These are phyloP conservation scores for Tarsius wallacei DNA, from an alignment of 2,797 vertebrate species.

Conservation along the genomic window DNA sequence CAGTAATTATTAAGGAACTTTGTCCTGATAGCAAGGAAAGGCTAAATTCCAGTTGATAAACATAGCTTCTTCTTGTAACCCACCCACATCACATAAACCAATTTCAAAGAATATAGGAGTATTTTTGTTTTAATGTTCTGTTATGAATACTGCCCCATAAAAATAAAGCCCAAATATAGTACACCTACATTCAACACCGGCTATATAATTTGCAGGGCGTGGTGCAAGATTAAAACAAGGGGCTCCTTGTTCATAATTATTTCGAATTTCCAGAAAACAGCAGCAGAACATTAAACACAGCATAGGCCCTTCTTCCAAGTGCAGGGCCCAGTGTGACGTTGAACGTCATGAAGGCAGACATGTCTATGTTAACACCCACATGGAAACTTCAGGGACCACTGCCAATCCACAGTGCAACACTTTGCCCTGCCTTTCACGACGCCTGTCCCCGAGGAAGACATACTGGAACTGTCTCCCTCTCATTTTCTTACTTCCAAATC, in stretches of 20 bases:
- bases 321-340: no score
- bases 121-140: neutral
- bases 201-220: neutral
- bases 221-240: neutral
- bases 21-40: neutral
- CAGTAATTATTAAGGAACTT: neutral
- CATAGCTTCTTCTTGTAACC: neutral
- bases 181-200: neutral
- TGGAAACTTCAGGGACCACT: neutral
- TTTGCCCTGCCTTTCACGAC: no score
- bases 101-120: slow-evolving; percentile 3
- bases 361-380: neutral
- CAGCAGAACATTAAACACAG: neutral
- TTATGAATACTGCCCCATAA: neutral
- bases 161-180: neutral
- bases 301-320: neutral
- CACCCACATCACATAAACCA: neutral
- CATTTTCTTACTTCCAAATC: neutral
- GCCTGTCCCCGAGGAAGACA: neutral
- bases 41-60: neutral
- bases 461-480: neutral
- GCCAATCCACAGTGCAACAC: neutral
- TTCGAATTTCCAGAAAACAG: neutral
- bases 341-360: neutral
- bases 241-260: neutral